Evolutionary conservation across 2,888 invertebrate genomes (phyloP), one percentile per base, ranked within the genome.

Genomic region (Drosophila imparisetae): DNA sequence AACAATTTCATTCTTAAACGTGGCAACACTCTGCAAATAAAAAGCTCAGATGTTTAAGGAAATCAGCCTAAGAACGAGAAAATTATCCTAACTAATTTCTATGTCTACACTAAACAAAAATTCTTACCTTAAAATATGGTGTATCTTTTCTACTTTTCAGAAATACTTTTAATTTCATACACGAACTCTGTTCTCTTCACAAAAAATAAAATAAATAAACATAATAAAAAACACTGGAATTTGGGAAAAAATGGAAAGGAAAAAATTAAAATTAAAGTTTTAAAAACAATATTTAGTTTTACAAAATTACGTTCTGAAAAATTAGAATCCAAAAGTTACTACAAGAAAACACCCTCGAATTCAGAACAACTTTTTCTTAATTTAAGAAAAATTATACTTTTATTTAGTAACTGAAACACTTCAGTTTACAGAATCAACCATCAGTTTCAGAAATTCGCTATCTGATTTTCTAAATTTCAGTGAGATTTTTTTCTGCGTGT

Each of bases 1-100:
- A 52, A 50, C 53, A 62, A 72, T 69, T 54, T 48, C 53, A 77
- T 49, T 42, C 40, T 63, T 45, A 62, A 63, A 55, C 29, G 54
- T 27, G 40, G 48, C 29, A 63, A 40, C 45, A 67, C 53, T 62
- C 40, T 54, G 4, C 4, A 24, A 15, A 45, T 15, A 4, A 13
- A 15, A 7, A 36, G 6, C 10, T 40, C 13, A 3, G 13, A 13
- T 21, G 21, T 42, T 21, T 13, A 4, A 24, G 15, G 0, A 13
- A 13, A 13, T 15, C 45, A 4, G 21, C 7, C 45, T 0, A 4
- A 45, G 4, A 13, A 2, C 7, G 7, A 21, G 3, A 13, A 21
- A 7, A 2, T 3, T 1, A 13, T 42, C 13, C 6, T 13, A 45
- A 45, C 8, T 4, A 45, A 21, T 4, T 24, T 24, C 8, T 1